Percentiles rank a stretch among this genome's conserved stretches.
Evolutionary conservation across 2,888 invertebrate genomes (phyloP).

Genomic region (Molanna angustata): DNA sequence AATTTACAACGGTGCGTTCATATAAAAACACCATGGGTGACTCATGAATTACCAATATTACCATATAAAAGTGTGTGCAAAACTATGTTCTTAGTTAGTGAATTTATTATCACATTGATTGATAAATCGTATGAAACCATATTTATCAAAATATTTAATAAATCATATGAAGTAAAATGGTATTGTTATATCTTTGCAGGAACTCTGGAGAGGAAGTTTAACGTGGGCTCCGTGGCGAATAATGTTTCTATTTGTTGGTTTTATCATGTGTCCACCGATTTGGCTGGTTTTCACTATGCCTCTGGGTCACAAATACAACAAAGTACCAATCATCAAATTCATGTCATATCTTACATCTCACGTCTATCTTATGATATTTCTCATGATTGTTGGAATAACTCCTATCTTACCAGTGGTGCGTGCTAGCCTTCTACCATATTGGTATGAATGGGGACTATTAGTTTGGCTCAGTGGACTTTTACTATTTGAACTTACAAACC

Average conservation of each 20-base stretch:
- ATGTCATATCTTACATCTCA: constrained; percentile 99
- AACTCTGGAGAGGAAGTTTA: constrained; percentile 96
- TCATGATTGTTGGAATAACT: constrained; percentile 86
- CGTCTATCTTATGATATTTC: constrained; percentile 92
- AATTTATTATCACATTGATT: too few species aligned
- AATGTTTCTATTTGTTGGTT: constrained; percentile 86
- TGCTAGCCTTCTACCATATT: constrained; percentile 78
- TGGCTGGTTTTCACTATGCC: constrained; percentile 96
- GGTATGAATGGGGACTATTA: constrained; percentile 95
- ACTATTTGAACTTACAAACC: constrained; percentile 95
- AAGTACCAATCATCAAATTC: constrained; percentile 99
- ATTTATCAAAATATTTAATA: constrained; percentile 2
- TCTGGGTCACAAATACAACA: constrained; percentile 91
- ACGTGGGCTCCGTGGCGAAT: constrained; percentile 97
- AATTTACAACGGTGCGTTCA: constrained; percentile 13
- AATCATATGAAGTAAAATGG: constrained; percentile 9
- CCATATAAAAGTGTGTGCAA: too few species aligned
- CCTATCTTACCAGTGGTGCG: constrained; percentile 83
- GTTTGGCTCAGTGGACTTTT: constrained; percentile 94
- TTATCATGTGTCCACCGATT: constrained; percentile 92
- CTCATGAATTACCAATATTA: too few species aligned
- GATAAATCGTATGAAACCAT: too few species aligned
- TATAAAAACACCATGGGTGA: not conserved
- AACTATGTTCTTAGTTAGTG: too few species aligned
- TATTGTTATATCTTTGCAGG: constrained; percentile 56